Evolutionary conservation across 2,888 invertebrate genomes (phyloP).

Genomic region (Sphaeridia pumilis): DNA sequence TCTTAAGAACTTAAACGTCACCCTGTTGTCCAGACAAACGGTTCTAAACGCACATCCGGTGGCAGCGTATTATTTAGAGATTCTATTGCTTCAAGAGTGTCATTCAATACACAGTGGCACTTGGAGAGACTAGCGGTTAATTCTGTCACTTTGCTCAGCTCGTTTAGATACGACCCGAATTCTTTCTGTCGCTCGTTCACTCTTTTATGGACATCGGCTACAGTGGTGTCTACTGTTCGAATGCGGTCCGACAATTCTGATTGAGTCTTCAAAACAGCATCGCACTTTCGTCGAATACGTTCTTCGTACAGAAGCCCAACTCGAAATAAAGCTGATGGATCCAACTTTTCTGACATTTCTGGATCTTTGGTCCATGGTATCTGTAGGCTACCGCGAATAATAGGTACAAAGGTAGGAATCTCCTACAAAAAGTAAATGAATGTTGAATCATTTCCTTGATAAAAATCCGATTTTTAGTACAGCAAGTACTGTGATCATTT

Average conservation of each 20-base stretch:
- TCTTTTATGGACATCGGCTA: conserved; percentile 54
- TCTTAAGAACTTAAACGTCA: no score
- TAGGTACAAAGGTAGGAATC: conserved; percentile 85
- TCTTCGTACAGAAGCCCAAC: conserved; percentile 71
- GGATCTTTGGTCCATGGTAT: conserved; percentile 70
- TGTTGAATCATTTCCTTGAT: not conserved
- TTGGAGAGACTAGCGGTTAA: conserved; percentile 69
- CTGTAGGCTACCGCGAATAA: conserved; percentile 77
- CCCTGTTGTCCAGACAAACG: conserved; percentile 79
- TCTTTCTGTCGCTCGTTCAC: conserved; percentile 70
- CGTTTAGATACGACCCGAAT: conserved; percentile 74
- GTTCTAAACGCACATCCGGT: conserved; percentile 67
- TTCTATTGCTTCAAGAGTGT: conserved; percentile 74
- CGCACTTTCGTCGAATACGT: conserved; percentile 70
- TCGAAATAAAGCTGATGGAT: conserved; percentile 56
- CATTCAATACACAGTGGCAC: conserved; percentile 68
- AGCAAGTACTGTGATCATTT: not conserved
- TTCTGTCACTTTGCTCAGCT: conserved; percentile 68
- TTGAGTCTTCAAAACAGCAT: conserved; percentile 68
- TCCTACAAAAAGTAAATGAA: conserved; percentile 43
- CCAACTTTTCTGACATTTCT: conserved; percentile 68
- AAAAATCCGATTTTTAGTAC: conserved; percentile 5
- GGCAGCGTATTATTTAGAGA: conserved; percentile 71
- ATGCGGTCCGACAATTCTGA: conserved; percentile 58
- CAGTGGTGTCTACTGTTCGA: conserved; percentile 62